Base-by-base conservation (phyloP, 2,113 vertebrate species). In the Anguilla rostrata region DNA sequence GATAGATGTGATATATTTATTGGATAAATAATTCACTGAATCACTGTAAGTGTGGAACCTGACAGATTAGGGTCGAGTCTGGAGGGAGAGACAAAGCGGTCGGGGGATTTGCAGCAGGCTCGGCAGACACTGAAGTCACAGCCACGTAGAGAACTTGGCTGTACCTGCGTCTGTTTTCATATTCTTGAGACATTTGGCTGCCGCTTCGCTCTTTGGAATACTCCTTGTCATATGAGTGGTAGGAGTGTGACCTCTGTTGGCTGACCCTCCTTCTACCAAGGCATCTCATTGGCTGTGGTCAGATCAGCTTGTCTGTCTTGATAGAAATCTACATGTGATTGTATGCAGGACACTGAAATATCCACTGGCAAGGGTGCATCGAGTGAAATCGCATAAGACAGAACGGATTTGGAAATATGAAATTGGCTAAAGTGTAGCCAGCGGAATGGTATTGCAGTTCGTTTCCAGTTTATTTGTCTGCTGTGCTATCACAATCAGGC, bases 151-250 rank as follows among this genome's bases (percentile, higher is more conserved):
- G 29, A 88, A 89, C 90, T 87, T 82, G 49, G 41, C 53, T 43
- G n/a, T 66, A 91, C 89, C 86, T 91, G 81, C 79, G 85, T 85
- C 86, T 89, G 26, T 90, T 43, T 49, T 41, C 83, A 89, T 90
- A 82, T 93, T 92, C 87, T 87, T 91, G 46, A 87, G 81, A 90
- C 92, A 91, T 89, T 89, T 89, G 83, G 49, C 84, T 60, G 80
- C 85, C 85, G 88, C 90, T 87, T 87, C 88, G 84, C 88, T 87
- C 89, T 84, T 71, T 88, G 89, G 91, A 92, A 89, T 91, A 85
- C 87, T 90, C 87, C 83, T 87, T 86, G 89, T 93, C 89, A 88
- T 63, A 85, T 87, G 66, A 85, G 86, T 81, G 86, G 86, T 86
- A 87, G 43, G 18, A 86, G 84, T 53, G 83, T 78, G 20, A n/a